Percentiles rank a stretch among this genome's conserved stretches.
Conservation (phyloP, 2,888 invertebrate species). For the Aleiodes alternator region DNA sequence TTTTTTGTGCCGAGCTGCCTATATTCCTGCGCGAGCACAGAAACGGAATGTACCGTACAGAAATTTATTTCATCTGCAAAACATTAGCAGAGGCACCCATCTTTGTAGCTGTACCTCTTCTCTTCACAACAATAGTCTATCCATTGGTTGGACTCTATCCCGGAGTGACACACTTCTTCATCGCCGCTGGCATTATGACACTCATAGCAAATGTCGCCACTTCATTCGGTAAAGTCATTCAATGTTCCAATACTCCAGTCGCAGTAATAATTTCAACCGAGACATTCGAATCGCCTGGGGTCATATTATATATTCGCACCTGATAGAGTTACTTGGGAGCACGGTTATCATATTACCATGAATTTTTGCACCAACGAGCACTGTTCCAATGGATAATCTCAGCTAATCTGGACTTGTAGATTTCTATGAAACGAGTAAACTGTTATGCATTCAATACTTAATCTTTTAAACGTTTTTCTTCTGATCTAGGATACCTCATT, state of each 20-base stretch:
- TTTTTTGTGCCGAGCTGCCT: constrained; percentile 92
- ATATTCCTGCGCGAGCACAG: constrained; percentile 92
- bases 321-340: constrained; percentile 53
- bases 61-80: constrained; percentile 94
- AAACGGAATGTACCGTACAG: constrained; percentile 93
- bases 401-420: constrained; percentile 10
- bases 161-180: constrained; percentile 82
- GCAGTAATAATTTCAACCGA: constrained; percentile 10
- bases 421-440: background rate
- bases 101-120: constrained; percentile 87
- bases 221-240: constrained; percentile 85
- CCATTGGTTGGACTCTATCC: constrained; percentile 92
- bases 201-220: constrained; percentile 93
- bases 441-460: constrained; percentile 8
- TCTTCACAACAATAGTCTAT: constrained; percentile 90
- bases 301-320: constrained; percentile 51
- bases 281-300: constrained; percentile 47
- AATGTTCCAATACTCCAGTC: background rate
- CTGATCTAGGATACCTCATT: constrained; percentile 88
- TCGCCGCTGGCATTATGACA: constrained; percentile 84
- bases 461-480: constrained; percentile 8
- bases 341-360: constrained; percentile 41
- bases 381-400: constrained; percentile 34
- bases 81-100: constrained; percentile 92
- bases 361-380: constrained; percentile 13